phyloP scores from a whole-genome alignment of 64 coral and sea anemone genomes.

The Acropora yongei region DNA sequence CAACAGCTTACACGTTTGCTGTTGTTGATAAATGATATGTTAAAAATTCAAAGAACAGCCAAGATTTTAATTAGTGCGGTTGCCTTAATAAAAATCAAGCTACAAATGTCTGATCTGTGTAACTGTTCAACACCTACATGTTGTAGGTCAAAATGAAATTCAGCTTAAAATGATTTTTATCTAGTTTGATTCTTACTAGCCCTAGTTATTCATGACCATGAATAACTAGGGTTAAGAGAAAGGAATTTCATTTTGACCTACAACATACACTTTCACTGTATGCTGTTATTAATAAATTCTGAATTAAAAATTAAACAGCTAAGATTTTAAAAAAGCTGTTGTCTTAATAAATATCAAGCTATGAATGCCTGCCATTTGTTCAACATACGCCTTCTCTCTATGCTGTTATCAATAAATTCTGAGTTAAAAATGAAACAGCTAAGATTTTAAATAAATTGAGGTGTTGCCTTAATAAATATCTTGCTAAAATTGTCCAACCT shows the following conservation, averaged over 20 bases:
- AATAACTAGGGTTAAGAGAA: no score
- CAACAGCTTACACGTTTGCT: no score
- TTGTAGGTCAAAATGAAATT: background rate
- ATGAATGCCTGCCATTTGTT: constrained; percentile 16
- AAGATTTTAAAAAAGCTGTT: constrained; percentile 38
- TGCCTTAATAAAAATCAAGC: background rate
- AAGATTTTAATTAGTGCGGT: background rate
- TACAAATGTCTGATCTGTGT: constrained; percentile 15
- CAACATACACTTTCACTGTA: background rate
- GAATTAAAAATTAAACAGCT: constrained; percentile 23
- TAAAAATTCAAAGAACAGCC: no score
- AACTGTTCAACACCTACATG: background rate
- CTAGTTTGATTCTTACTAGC: constrained; percentile 40
- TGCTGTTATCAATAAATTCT: constrained; percentile 16
- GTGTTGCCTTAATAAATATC: background rate
- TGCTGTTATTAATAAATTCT: constrained; percentile 31
- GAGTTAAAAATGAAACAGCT: background rate
- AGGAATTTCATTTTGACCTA: no score
- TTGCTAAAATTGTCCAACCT: constrained; percentile 28
- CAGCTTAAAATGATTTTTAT: constrained; percentile 6
- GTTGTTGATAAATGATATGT: no score
- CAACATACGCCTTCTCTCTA: constrained; percentile 29
- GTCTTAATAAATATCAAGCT: no score
- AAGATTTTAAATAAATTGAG: background rate
- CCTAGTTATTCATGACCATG: background rate